These are phyloP conservation scores for Misgurnus anguillicaudatus DNA, from an alignment of 2,113 vertebrate species.

Conservation along the genomic window DNA sequence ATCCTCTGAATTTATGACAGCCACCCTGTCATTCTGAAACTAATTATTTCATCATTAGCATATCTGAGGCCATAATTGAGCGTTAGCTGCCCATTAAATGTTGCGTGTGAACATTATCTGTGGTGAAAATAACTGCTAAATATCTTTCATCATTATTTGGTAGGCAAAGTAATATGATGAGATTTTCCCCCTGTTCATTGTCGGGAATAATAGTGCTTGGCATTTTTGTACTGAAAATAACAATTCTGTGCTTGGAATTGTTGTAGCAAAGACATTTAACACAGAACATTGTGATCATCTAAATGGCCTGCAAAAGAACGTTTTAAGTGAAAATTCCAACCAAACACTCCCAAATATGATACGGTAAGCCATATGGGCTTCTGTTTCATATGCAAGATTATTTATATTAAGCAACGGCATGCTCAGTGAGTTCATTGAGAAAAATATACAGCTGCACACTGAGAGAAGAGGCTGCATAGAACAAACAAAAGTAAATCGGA, in stretches of 20 bases:
- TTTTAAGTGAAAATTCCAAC: no score
- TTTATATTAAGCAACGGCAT: background rate
- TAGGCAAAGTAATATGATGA: background rate
- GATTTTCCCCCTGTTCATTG: background rate
- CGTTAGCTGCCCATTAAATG: slow-evolving; percentile 49
- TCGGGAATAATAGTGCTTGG: background rate
- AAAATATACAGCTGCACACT: background rate
- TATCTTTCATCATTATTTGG: background rate
- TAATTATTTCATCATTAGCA: slow-evolving; percentile 55
- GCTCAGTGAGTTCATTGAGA: slow-evolving; percentile 6
- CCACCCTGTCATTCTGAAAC: slow-evolving; percentile 57
- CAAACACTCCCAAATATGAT: background rate
- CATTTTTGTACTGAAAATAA: background rate
- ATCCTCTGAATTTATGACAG: slow-evolving; percentile 48
- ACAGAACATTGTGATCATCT: background rate
- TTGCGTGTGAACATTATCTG: slow-evolving; percentile 48
- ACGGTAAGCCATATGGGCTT: background rate
- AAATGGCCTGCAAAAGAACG: no score
- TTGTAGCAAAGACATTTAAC: background rate
- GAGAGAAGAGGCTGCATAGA: slow-evolving; percentile 2
- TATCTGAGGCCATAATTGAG: slow-evolving; percentile 47
- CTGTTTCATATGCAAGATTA: background rate
- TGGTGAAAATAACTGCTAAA: slow-evolving; percentile 41
- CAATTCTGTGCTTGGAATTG: background rate
- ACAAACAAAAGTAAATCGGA: background rate